A percentile compares a stretch with the other conserved stretches of the same genome.
Conservation (phyloP, 2,797 vertebrate species). For the Acridotheres tristis region DNA sequence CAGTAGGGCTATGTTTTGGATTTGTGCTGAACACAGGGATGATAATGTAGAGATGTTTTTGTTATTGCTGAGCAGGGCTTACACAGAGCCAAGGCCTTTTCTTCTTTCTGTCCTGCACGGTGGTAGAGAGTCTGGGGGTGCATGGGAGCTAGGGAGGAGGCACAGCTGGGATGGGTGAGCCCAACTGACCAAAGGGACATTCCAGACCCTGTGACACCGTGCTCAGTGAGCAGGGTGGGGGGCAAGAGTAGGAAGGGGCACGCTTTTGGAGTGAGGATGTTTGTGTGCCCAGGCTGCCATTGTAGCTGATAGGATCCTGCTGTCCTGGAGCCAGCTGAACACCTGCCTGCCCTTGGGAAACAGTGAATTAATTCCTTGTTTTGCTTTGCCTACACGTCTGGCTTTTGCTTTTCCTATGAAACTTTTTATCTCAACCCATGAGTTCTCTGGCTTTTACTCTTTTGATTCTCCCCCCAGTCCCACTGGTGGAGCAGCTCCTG, state of each 20-base stretch:
- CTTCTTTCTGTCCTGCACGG: background rate
- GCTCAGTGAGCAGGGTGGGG: background rate
- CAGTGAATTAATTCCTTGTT: background rate
- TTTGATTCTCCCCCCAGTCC: background rate
- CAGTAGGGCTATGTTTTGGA: background rate
- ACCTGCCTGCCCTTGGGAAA: background rate
- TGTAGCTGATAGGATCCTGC: fast-evolving
- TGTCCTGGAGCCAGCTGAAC: no score
- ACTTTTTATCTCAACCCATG: background rate
- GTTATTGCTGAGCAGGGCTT: background rate
- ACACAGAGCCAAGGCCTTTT: background rate
- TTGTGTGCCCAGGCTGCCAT: background rate
- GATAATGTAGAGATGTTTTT: background rate
- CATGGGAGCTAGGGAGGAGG: fast-evolving
- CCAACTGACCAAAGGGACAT: background rate
- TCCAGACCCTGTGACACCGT: background rate
- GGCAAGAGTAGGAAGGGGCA: fast-evolving
- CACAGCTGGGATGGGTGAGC: no score
- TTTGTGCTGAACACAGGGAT: background rate
- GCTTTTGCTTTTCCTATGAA: background rate
- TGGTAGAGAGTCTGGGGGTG: background rate
- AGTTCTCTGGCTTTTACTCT: background rate
- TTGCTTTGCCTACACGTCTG: background rate
- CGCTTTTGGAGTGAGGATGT: background rate
- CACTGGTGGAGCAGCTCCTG: background rate